These are phyloP conservation scores for Amphilophus citrinellus DNA, from an alignment of 2,113 vertebrate genomes.

Conservation along the genomic window DNA sequence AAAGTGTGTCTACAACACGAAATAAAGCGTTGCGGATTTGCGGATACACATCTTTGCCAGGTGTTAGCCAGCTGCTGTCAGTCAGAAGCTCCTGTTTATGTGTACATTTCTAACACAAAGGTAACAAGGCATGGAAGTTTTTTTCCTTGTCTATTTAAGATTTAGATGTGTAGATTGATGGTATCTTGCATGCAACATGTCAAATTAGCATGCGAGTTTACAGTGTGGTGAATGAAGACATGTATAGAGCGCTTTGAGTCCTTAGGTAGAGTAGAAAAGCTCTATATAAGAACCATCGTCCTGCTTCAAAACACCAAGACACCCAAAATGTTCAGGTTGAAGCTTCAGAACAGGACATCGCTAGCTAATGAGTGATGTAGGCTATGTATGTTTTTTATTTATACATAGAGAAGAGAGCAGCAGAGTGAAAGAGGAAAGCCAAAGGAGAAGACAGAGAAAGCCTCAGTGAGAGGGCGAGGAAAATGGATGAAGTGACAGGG, in stretches of 20 bases:
- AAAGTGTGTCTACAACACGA: neutral
- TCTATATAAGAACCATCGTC: neutral
- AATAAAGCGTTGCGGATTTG: neutral
- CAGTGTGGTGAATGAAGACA: neutral
- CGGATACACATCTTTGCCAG: neutral
- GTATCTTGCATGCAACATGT: neutral
- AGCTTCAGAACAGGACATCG: neutral
- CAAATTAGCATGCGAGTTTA: fast-evolving
- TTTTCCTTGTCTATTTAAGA: neutral
- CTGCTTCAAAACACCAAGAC: neutral
- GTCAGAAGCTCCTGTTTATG: neutral
- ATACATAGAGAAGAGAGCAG: neutral
- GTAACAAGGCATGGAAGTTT: neutral
- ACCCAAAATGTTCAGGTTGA: fast-evolving
- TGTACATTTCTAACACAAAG: too few relatives aligned
- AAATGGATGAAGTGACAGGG: neutral
- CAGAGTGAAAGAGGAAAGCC: neutral
- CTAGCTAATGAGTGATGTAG: neutral
- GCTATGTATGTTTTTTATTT: neutral
- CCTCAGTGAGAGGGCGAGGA: neutral
- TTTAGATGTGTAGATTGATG: neutral
- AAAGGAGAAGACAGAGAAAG: neutral
- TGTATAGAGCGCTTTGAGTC: too few relatives aligned
- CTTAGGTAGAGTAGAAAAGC: too few relatives aligned
- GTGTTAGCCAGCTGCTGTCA: neutral